Base-by-base conservation (phyloP, 2,113 vertebrate species). In the Elgaria multicarinata region DNA sequence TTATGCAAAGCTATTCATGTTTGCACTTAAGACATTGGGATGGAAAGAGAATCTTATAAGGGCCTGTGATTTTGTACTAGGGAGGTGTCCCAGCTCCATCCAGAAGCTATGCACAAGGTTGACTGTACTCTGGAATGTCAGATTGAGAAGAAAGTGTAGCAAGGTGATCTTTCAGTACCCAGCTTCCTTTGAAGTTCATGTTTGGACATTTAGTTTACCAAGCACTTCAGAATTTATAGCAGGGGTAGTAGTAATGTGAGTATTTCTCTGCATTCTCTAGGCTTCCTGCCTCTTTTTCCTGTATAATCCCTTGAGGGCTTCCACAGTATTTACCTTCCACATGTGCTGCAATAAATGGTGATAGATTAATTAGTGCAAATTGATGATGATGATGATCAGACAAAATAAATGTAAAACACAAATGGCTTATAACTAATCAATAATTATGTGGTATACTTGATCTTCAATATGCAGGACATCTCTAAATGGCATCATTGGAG, bases 401-500 rank as follows among this genome's bases (percentile, higher is more conserved):
- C 87, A 85, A 95, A 95, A 92, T 88, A 93, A 95, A 94, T 75
- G 88, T 93, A 95, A 94, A 92, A 64, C 90, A 95, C 90, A 94
- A 96, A 93, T 95, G 92, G 90, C 82, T 96, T 96, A 90, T 95
- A 95, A 90, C 89, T 95, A 95, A 97, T 97, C 93, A 94, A 95
- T 97, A 96, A 93, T 95, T 95, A 94, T 91, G 92, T 94, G 88
- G 88, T 95, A 31, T 90, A 67, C 81, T 94, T 85, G 87, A 77
- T 93, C 90, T 95, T 96, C 93, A 93, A 72, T 91, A 93, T 95
- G 88, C 87, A 89, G 90, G 82, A 69, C 89, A 93, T 91, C 91
- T 91, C 89, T 94, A 94, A 96, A 91, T 94, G 92, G 90, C 0
- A 0, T 93, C 88, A 95, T 96, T 95, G 93, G 93, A 95, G 94